Evolutionary conservation across 2,797 vertebrate genomes (phyloP), one percentile per base, ranked within the genome.

Genomic region (Meda fulgida): DNA sequence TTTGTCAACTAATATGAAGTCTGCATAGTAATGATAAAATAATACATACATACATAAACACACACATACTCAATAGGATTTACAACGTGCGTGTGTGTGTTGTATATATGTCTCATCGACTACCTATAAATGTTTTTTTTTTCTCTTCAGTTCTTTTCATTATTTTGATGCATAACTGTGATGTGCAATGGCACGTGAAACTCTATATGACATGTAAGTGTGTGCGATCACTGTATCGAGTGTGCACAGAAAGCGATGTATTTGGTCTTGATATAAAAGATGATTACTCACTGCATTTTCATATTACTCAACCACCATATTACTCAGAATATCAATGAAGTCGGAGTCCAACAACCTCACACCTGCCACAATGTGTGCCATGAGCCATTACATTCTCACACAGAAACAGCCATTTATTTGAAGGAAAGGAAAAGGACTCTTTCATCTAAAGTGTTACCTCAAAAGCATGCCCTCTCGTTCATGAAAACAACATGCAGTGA

Each of bases 321-420:
- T n/a, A n/a, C n/a, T 63, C 86, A 85, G 89, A 88, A 88, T 88
- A 86, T 87, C 87, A 88, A 88, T 89, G 84, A 87, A 85, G 34
- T 78, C 21, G 10, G 40, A 60, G 80, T 82, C 80, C 67, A 76
- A 69, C 63, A 85, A 79, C 76, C 83, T 77, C 40, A 53, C 40
- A 48, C 65, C 34, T 70, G 77, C 69, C 73, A 38, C 85, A 86
- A 79, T 84, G 70, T n/a, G 46, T 80, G 66, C 85, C 75, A 87
- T 58, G 40, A 87, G 78, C 81, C 55, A 65, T 75, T 84, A 53
- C 70, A 84, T 43, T 26, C 78, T 72, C 77, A 43, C 75, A 84
- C 73, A 84, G 31, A 83, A 81, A 67, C 26, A 66, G 55, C 81
- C 63, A 67, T 87, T 84, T 73, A 65, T 81, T 75, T 55, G 53